These are phyloP conservation scores for Noctua janthe DNA, from an alignment of 2,888 invertebrate genomes.

Conservation along the genomic window DNA sequence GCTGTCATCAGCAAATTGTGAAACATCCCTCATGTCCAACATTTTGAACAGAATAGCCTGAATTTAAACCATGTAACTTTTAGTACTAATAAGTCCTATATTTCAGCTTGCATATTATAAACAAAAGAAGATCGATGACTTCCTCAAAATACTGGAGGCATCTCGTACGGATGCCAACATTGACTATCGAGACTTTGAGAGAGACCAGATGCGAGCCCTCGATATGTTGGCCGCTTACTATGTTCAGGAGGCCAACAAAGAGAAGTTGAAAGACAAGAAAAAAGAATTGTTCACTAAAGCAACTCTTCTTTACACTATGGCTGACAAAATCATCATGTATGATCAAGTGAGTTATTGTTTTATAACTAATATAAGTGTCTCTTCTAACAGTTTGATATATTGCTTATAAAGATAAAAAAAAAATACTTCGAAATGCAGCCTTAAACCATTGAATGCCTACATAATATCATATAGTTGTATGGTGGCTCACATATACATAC, in stretches of 20 bases:
- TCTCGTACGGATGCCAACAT: conserved; percentile 96
- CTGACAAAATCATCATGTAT: conserved; percentile 99
- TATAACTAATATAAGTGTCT: not conserved
- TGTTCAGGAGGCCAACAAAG: conserved; percentile 98
- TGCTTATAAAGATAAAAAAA: not conserved
- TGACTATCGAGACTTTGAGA: conserved; percentile 97
- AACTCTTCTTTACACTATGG: conserved; percentile 98
- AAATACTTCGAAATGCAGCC: not conserved
- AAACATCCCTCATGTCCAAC: not conserved
- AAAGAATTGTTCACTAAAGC: conserved; percentile 98
- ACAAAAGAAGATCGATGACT: conserved; percentile 97
- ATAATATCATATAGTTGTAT: not conserved
- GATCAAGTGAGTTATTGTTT: conserved; percentile 94
- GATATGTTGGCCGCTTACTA: conserved; percentile 99
- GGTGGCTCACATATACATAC: too few species aligned
- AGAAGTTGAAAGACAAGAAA: conserved; percentile 98
- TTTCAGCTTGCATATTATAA: conserved; percentile 98
- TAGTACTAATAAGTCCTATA: conserved; percentile 2
- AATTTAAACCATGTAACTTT: not conserved
- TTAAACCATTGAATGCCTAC: not conserved
- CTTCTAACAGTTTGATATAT: not conserved
- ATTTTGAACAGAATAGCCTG: not conserved
- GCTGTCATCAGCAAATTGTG: too few species aligned
- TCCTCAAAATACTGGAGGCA: conserved; percentile 97
- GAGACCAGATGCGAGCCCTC: conserved; percentile 99